phyloP scores from a whole-genome alignment of 2,113 vertebrate genomes.

The Galbula dea region DNA sequence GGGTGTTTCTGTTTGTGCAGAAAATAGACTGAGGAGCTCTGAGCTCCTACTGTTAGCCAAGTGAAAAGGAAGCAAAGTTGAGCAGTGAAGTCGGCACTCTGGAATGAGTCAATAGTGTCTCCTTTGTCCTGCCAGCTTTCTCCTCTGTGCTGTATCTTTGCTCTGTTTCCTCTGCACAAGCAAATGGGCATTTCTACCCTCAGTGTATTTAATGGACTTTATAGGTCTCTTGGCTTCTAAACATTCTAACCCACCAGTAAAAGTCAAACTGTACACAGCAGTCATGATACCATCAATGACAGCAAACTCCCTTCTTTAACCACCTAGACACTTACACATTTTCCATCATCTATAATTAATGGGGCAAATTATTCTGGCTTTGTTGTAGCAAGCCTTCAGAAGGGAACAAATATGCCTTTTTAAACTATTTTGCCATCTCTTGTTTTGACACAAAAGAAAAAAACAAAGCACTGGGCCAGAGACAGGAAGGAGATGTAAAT shows the following conservation, averaged over 20 bases:
- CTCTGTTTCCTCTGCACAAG: slow-evolving; percentile 63
- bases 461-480: not conserved
- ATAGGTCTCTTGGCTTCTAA: not conserved
- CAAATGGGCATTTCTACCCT: not conserved
- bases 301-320: not conserved
- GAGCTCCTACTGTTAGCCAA: slow-evolving; percentile 66
- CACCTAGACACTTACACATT: not conserved
- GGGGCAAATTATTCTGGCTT: not conserved
- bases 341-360: slow-evolving; percentile 32
- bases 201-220: not conserved
- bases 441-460: not conserved
- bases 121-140: slow-evolving; percentile 60
- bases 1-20: slow-evolving; percentile 56
- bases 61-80: slow-evolving; percentile 67
- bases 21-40: slow-evolving; percentile 50
- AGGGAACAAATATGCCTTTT: not conserved
- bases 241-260: not conserved
- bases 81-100: slow-evolving; percentile 67
- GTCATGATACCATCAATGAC: rapidly evolving
- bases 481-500: not conserved
- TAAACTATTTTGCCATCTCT: not conserved
- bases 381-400: not conserved
- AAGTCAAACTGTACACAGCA: not conserved
- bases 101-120: slow-evolving; percentile 70
- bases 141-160: slow-evolving; percentile 51